Conservation (phyloP, 2,113 vertebrate genomes). For the Coryphaenoides rupestris region DNA sequence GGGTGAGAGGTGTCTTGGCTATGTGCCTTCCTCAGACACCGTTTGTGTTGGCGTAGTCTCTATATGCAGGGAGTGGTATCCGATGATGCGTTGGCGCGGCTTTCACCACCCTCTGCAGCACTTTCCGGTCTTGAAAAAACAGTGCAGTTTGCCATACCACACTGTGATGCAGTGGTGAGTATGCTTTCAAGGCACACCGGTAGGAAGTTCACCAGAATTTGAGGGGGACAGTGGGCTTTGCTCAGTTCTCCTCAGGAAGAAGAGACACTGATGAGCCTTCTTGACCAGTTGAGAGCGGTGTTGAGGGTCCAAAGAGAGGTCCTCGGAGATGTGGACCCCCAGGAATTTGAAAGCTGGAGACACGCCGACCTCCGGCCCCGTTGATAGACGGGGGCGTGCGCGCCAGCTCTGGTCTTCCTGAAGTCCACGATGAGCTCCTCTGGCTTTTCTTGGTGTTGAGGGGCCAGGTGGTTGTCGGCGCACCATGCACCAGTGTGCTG, state of each 20-base stretch:
- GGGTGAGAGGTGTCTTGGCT: background rate
- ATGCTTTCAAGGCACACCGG: background rate
- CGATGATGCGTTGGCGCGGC: background rate
- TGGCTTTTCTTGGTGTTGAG: background rate
- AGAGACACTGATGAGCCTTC: background rate
- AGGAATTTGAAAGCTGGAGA: background rate
- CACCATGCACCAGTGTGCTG: background rate
- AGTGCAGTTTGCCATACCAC: background rate
- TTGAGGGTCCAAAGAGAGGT: background rate
- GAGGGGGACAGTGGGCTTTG: background rate
- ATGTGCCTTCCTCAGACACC: too few species aligned
- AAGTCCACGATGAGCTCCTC: background rate
- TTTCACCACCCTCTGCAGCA: too few species aligned
- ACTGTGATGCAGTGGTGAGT: background rate
- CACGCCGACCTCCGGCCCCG: background rate
- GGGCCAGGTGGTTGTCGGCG: background rate
- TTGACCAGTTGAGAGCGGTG: background rate
- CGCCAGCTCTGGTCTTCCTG: background rate
- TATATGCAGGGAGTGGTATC: background rate
- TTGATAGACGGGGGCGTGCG: background rate
- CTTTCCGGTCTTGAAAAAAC: background rate
- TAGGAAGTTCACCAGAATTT: background rate
- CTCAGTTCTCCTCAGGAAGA: conserved; percentile 2
- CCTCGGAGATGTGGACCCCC: background rate
- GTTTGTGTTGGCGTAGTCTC: background rate